A percentile compares a stretch with the other conserved stretches of the same genome.
phyloP scores from a whole-genome alignment of 2,113 vertebrate genomes.

The Brevimyrus niger region DNA sequence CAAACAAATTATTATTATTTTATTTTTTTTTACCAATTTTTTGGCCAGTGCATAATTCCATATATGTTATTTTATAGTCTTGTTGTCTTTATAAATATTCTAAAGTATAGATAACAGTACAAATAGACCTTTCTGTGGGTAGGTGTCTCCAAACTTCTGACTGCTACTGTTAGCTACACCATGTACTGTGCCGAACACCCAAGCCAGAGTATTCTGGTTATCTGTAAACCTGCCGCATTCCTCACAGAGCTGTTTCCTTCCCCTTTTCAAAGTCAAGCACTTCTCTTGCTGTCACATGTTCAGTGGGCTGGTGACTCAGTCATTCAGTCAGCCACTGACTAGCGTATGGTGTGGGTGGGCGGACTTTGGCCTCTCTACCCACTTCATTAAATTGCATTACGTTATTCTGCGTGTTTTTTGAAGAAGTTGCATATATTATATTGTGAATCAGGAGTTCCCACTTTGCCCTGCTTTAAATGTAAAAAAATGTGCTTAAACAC shows the following conservation, averaged over 20 bases:
- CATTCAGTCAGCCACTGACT: neutral
- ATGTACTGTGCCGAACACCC: neutral
- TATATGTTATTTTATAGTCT: no score
- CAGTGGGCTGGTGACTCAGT: neutral
- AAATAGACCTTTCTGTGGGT: no score
- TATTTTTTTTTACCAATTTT: neutral
- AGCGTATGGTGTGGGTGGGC: neutral
- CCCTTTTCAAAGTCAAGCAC: neutral
- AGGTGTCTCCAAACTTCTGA: neutral
- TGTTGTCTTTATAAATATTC: no score
- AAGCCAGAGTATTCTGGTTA: neutral
- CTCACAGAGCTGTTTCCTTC: neutral
- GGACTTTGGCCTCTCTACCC: neutral
- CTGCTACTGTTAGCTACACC: neutral
- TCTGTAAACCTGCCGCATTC: neutral
- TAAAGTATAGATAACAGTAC: no score
- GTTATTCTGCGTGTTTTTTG: neutral
- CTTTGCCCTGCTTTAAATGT: neutral
- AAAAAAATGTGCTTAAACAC: neutral
- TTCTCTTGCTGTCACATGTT: neutral
- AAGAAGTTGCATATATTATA: neutral
- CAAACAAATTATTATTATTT: neutral
- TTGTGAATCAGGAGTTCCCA: neutral
- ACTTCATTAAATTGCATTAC: neutral
- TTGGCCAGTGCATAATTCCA: neutral